These are phyloP conservation scores for Tetranychus urticae DNA, from an alignment of 1,140 invertebrate genomes.

Conservation along the genomic window DNA sequence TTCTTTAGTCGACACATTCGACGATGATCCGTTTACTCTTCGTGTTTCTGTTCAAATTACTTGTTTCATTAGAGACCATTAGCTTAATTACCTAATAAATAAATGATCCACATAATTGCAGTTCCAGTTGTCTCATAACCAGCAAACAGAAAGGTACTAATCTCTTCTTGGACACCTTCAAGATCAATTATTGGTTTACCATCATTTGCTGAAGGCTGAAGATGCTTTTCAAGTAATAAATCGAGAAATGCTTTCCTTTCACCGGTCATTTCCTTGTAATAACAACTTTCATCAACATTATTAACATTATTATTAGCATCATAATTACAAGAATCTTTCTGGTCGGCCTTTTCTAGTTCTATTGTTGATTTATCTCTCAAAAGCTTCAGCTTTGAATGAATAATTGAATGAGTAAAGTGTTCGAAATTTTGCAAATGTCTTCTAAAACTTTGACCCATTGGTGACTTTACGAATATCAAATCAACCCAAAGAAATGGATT, in stretches of 20 bases:
- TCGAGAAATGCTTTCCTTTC: constrained; percentile 12
- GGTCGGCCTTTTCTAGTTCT: too few relatives aligned
- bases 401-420: not conserved
- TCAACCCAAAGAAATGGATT: not conserved
- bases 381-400: too few relatives aligned
- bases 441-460: not conserved
- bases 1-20: too few relatives aligned
- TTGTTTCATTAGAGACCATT: too few relatives aligned
- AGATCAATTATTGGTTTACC: constrained; percentile 26
- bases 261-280: constrained; percentile 11
- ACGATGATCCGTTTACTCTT: too few relatives aligned
- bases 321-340: too few relatives aligned
- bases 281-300: not conserved
- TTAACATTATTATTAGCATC: not conserved
- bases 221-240: constrained; percentile 33
- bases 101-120: constrained; percentile 17
- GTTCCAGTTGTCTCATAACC: constrained; percentile 15
- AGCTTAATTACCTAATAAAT: constrained; percentile 17
- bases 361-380: too few relatives aligned
- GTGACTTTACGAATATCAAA: not conserved
- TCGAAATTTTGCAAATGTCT: not conserved
- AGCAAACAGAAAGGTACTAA: constrained; percentile 53
- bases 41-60: too few relatives aligned
- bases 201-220: constrained; percentile 26
- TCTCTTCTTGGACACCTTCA: constrained; percentile 48